Percentiles rank a stretch among this genome's conserved stretches.
phyloP scores from a whole-genome alignment of 1,140 invertebrate species.

The Drosophila quadrilineata region DNA sequence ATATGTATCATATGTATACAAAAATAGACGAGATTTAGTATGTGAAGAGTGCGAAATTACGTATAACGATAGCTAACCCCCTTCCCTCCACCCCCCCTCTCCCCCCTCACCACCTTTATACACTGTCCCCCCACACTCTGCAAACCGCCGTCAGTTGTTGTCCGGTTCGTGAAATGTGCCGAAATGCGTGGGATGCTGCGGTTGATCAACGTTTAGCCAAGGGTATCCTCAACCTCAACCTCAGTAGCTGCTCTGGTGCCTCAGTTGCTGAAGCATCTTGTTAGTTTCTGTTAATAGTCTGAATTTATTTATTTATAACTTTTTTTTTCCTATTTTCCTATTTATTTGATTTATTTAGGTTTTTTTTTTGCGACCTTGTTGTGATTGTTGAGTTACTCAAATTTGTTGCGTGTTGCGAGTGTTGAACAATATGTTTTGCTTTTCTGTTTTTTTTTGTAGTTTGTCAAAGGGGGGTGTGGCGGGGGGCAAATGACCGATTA shows the following conservation, averaged over 20 bases:
- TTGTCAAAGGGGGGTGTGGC: too few species aligned
- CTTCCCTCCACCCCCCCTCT: too few species aligned
- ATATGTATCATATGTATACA: conserved; percentile 7
- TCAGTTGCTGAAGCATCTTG: background rate
- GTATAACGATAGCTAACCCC: too few species aligned
- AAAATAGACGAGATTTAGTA: conserved; percentile 12
- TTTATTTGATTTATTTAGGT: too few species aligned
- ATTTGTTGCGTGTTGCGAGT: conserved; percentile 35
- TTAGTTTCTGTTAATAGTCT: conserved; percentile 16
- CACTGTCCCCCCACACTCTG: conserved; percentile 11
- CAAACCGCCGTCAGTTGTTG: conserved; percentile 17
- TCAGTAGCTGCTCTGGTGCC: background rate
- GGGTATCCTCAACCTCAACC: conserved; percentile 22
- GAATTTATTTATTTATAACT: conserved; percentile 29
- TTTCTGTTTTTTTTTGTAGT: too few species aligned
- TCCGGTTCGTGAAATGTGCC: background rate
- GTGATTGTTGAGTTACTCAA: conserved; percentile 44
- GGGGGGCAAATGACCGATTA: conserved; percentile 73
- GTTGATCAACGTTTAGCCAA: conserved; percentile 21
- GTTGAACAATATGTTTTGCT: background rate
- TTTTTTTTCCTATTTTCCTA: too few species aligned
- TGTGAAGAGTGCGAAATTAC: conserved; percentile 63
- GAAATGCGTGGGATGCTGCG: conserved; percentile 23
- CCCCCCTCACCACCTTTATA: too few species aligned
- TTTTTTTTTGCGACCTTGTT: conserved; percentile 51